Base-by-base conservation (phyloP, 2,113 vertebrate genomes). In the Pelecanus crispus region DNA sequence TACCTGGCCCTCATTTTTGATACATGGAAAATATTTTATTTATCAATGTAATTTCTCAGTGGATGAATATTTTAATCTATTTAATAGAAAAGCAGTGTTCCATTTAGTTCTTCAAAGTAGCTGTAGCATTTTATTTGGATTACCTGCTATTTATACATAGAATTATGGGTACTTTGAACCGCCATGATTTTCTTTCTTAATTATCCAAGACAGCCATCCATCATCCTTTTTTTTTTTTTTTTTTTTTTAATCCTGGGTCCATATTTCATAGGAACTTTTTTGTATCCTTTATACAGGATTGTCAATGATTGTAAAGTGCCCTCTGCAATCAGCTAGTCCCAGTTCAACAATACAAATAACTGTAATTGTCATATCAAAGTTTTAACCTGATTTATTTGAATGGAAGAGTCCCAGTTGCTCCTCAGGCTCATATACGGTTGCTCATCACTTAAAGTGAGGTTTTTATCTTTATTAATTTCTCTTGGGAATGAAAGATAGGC, bases 41-140 rank as follows among this genome's bases (percentile, higher is more conserved):
- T 94, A 93, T 96, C 97, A 65, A 3, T 86, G 67, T 90, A 62
- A 90, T 70, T 95, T 92, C 71, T 84, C 11, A 40, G 47, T 86
- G 88, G 91, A 94, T 96, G 12, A 91, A 70, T 96, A 92, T 89
- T 95, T 92, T 86, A 94, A 94, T 77, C 90, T 96, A 79, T 96
- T 96, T 97, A 94, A 82, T 82, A 74, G 63, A 42, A 92, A 96
- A 86, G n/a, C 85, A 84, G 34, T 83, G 45, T 91, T 91, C 81
- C 49, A 8, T 83, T 80, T 91, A 82, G 75, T 80, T 87, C 85
- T 95, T 85, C 88, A 89, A 75, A 78, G 34, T 91, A 83, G 72
- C 73, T 86, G 58, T 95, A 91, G 81, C 80, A 68, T 95, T 96
- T 96, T 86, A 36, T 90, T 95, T 88, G 61, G 38, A 24, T 82